Evolutionary conservation across 2,888 invertebrate genomes (phyloP), one percentile per base, ranked within the genome.

Genomic region (Heliconius cydno): DNA sequence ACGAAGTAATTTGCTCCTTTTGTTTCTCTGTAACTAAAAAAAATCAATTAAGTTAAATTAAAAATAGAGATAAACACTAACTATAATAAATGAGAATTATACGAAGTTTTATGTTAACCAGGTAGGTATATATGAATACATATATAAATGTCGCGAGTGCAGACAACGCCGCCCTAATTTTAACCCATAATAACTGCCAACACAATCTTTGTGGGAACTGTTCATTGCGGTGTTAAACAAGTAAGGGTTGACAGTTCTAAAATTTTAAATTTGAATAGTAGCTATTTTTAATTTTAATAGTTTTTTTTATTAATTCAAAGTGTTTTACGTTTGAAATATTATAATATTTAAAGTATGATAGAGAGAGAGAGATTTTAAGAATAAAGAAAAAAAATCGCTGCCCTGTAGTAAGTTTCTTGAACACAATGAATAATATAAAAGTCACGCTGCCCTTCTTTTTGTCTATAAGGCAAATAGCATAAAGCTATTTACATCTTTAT

Each of bases 121-220:
- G 19, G 38, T 65, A 46, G n/a, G 41, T 28, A 41, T 19, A 41
- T 28, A 66, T 1, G 12, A 25, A 28, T 70, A 41, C 41, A 25
- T 41, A 68, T n/a, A n/a, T n/a, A n/a, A n/a, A n/a, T n/a, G n/a
- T 75, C 46, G 65, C 13, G 22, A 63, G 28, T 86, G 86, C 87
- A 86, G 86, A 88, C 87, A 85, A 25, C 28, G 13, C 34, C 78
- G 22, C 25, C 83, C 74, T 78, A 74, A 78, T 78, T 78, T 78
- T 68, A 78, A 72, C 82, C 89, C 87, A 90, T 92, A 92, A 93
- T 93, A 91, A 91, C 91, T 87, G 85, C 85, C 88, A 84, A 85
- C 88, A 89, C 90, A 90, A 94, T 94, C 94, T 94, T 94, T 94
- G 94, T 93, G 93, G 92, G 92, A 92, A 92, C 90, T 82, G 86